phyloP scores from a whole-genome alignment of 2,113 vertebrate genomes.

The Ctenodactylus gundi region DNA sequence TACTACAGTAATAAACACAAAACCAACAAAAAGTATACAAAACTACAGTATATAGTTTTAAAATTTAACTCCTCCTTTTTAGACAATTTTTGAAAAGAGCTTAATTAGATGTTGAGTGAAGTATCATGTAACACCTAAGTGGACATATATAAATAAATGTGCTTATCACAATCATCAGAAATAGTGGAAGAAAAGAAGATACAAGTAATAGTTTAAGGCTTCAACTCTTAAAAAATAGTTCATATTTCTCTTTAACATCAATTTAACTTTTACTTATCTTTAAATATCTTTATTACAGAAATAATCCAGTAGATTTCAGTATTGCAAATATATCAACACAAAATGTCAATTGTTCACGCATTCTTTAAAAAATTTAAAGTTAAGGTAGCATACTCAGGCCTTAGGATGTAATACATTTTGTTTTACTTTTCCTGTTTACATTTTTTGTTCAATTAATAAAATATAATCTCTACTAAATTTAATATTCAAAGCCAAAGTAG shows the following conservation, averaged over 20 bases:
- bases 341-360: not conserved
- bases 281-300: not conserved
- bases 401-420: not conserved
- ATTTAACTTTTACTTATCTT: conserved; percentile 40
- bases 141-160: not conserved
- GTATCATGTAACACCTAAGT: not conserved
- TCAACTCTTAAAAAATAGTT: not conserved
- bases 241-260: not conserved
- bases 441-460: not conserved
- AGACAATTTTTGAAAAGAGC: not conserved
- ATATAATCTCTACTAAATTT: not conserved
- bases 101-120: not conserved
- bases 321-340: not conserved
- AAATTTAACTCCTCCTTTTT: not conserved
- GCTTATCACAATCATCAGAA: not conserved
- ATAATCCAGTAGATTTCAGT: not conserved
- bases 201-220: not conserved
- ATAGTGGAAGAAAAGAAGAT: not conserved
- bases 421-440: not conserved
- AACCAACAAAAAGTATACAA: not conserved
- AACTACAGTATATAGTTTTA: not conserved
- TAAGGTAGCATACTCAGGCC: not conserved
- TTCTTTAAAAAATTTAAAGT: not conserved
- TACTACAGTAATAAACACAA: not conserved
- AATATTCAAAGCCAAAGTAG: conserved; percentile 13